phyloP scores from a whole-genome alignment of 2,888 invertebrate species.

The Phaonia tiefii region DNA sequence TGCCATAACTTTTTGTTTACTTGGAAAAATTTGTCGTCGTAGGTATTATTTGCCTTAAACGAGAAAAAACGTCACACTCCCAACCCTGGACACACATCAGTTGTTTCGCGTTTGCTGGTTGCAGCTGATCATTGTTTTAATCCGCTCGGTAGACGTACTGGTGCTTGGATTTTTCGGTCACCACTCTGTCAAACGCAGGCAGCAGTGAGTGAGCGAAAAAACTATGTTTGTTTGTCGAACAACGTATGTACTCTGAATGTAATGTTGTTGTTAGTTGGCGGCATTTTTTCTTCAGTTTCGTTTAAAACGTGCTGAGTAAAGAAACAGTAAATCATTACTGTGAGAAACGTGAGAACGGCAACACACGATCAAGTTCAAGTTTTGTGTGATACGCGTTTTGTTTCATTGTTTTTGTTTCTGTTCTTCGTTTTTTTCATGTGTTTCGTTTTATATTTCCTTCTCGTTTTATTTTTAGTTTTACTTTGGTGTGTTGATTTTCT shows the following conservation, averaged over 20 bases:
- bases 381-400: slow-evolving; percentile 34
- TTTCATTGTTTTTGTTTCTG: slow-evolving; percentile 43
- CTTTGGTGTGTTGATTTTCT: slow-evolving; percentile 45
- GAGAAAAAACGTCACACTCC: no score
- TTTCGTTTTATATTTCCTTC: slow-evolving; percentile 14
- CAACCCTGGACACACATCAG: no score
- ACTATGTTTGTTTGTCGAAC: not conserved
- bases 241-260: slow-evolving; percentile 2
- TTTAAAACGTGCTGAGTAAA: slow-evolving; percentile 79
- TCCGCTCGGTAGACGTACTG: no score
- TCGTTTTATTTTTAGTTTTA: slow-evolving; percentile 33
- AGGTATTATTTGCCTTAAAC: no score
- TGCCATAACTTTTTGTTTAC: no score
- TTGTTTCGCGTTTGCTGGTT: no score
- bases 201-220: not conserved
- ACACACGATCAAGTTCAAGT: slow-evolving; percentile 69
- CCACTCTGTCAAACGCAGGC: slow-evolving; percentile 12
- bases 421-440: not conserved
- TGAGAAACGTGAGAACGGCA: slow-evolving; percentile 77
- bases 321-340: slow-evolving; percentile 80
- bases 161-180: not conserved
- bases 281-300: slow-evolving; percentile 68
- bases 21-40: no score
- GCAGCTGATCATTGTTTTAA: no score
- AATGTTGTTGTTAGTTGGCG: slow-evolving; percentile 9